Evolutionary conservation across 2,888 invertebrate species (phyloP), one percentile per base, ranked within the genome.

Genomic region (Drosophila aldrichi): DNA sequence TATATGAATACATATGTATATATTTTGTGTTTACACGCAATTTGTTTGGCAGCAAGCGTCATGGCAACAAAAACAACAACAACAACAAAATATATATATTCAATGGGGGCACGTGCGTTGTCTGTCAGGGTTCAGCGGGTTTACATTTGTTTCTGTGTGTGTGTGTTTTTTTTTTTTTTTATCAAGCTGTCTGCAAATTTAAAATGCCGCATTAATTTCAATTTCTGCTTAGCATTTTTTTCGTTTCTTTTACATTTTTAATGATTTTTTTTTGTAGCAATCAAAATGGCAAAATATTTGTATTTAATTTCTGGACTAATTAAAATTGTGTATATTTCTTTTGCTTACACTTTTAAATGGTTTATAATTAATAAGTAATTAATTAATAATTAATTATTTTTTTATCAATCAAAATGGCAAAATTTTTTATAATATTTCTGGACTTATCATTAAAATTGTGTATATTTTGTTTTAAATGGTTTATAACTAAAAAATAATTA

Each of bases 41-140:
- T 78, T 71, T 81, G 75, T 75, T 72, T 75, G 70, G 70, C 40
- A 46, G 55, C 58, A 62, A 68, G 71, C 79, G 81, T 70, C 84
- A 81, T 84, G 69, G 68, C 68, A 82, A 80, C 80, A 74, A 66
- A 59, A 64, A 65, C 46, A 56, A 51, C 25, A 48, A 20, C 51
- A 22, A 22, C 20, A 22, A 22, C n/a, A 22, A 22, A 22, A 46
- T 52, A 34, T 59, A 32, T 10, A 3, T 32, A 46, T 40, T 18
- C 55, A 52, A 64, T 57, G 54, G 56, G 71, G 68, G 60, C 60
- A 56, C 56, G 60, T 60, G 68, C 36, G 29, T 18, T 29, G 48
- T 38, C 32, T 70, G 70, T 68, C 74, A 68, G 79, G 60, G 82
- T 79, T 77, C 77, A 77, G 71, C 70, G 41, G 76, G 70, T 72